A percentile compares a stretch with the other conserved stretches of the same genome.
These are phyloP conservation scores for Malaclemys terrapin DNA, from an alignment of 2,113 vertebrate species.

Conservation along the genomic window DNA sequence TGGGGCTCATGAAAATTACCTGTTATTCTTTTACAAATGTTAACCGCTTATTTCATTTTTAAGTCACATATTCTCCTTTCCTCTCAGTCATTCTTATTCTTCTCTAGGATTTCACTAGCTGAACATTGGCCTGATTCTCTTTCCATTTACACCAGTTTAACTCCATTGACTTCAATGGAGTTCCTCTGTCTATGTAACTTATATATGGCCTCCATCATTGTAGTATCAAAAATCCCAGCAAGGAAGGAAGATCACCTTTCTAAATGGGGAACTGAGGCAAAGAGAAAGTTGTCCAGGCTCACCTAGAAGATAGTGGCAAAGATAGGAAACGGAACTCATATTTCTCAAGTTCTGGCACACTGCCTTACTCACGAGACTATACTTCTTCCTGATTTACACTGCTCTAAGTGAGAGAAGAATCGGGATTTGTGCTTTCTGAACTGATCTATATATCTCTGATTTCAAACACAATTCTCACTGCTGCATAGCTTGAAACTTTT, in stretches of 20 bases:
- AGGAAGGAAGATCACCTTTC: neutral
- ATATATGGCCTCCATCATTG: rapidly evolving
- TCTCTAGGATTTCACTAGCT: neutral
- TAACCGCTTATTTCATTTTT: neutral
- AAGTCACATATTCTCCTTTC: neutral
- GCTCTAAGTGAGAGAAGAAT: neutral
- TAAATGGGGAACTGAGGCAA: neutral
- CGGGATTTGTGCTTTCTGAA: neutral
- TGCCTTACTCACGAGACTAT: neutral
- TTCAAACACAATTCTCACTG: neutral
- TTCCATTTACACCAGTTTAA: neutral
- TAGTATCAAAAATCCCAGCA: neutral
- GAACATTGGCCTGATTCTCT: neutral
- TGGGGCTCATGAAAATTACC: neutral
- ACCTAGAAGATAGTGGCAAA: rapidly evolving
- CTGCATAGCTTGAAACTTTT: neutral
- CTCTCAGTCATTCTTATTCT: too few species aligned
- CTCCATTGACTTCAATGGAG: too few species aligned
- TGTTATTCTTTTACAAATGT: neutral
- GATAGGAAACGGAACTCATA: neutral
- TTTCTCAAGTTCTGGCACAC: neutral
- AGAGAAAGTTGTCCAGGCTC: neutral
- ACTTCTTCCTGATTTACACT: neutral
- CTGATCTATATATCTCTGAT: neutral
- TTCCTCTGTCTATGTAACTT: neutral